Evolutionary conservation across 2,888 invertebrate species (phyloP).

Genomic region (Spodoptera littoralis): DNA sequence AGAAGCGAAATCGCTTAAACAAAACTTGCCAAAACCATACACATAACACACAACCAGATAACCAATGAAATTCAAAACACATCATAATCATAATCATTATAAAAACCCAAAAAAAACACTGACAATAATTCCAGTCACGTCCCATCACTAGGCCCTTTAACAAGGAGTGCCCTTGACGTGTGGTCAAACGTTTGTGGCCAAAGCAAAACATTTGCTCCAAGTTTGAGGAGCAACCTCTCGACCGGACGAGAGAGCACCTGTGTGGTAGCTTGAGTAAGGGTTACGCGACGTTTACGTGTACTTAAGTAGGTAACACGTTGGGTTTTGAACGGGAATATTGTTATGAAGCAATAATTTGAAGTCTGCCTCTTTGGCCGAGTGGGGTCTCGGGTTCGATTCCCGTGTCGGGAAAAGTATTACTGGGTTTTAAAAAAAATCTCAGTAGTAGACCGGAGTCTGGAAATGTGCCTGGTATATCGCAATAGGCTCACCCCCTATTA

Average conservation of each 20-base stretch:
- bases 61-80: conserved; percentile 27
- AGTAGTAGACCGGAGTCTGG: too few relatives aligned
- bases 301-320: conserved; percentile 2
- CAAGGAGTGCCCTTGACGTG: conserved; percentile 66
- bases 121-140: conserved; percentile 31
- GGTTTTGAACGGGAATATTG: conserved; percentile 15
- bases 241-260: conserved; percentile 66
- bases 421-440: too few relatives aligned
- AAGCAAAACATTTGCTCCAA: conserved; percentile 68
- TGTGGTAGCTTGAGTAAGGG: conserved; percentile 44
- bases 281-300: conserved; percentile 30
- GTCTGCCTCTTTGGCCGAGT: too few relatives aligned
- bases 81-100: conserved; percentile 17
- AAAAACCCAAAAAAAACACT: conserved; percentile 1
- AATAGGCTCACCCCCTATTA: too few relatives aligned
- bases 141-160: conserved; percentile 50
- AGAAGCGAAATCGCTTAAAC: too few relatives aligned
- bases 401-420: too few relatives aligned
- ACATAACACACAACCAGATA: background rate
- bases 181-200: conserved; percentile 68
- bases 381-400: too few relatives aligned
- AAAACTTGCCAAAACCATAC: too few relatives aligned
- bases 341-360: background rate
- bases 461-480: too few relatives aligned
- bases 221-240: conserved; percentile 70